Evolutionary conservation across 1,140 invertebrate species (phyloP).

Genomic region (Drosophila chauvacae): DNA sequence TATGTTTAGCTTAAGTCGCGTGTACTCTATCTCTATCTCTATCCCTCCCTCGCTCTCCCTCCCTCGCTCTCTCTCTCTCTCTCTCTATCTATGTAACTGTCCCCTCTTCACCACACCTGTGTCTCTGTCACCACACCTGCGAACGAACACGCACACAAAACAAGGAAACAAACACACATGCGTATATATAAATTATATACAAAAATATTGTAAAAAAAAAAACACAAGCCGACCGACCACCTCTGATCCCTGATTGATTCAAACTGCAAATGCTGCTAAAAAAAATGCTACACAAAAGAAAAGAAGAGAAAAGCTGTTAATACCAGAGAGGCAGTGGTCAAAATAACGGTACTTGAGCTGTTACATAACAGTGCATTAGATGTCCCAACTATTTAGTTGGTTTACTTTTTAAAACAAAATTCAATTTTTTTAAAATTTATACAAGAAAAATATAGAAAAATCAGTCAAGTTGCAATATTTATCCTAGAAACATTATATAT

Average conservation of each 20-base stretch:
- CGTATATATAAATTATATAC: slow-evolving; percentile 7
- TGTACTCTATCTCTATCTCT: slow-evolving; percentile 19
- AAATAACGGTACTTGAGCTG: neutral
- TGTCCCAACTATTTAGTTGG: neutral
- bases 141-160: slow-evolving; percentile 16
- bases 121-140: slow-evolving; percentile 16
- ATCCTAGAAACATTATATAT: neutral
- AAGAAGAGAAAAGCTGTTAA: slow-evolving; percentile 2
- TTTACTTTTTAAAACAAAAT: neutral
- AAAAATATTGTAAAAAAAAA: slow-evolving; percentile 11
- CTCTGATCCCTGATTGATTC: slow-evolving; percentile 39
- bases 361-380: neutral
- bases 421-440: neutral
- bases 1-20: slow-evolving; percentile 47
- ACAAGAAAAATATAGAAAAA: neutral
- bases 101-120: neutral
- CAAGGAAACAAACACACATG: slow-evolving; percentile 23
- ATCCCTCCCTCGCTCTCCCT: neutral
- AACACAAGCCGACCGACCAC: slow-evolving; percentile 6
- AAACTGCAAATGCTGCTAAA: slow-evolving; percentile 23
- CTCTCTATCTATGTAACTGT: neutral
- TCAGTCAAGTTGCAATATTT: neutral
- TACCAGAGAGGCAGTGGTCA: neutral
- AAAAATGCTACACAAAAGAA: neutral
- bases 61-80: neutral